Base-by-base conservation (phyloP, 2,888 invertebrate species). In the Tethea ocularis region DNA sequence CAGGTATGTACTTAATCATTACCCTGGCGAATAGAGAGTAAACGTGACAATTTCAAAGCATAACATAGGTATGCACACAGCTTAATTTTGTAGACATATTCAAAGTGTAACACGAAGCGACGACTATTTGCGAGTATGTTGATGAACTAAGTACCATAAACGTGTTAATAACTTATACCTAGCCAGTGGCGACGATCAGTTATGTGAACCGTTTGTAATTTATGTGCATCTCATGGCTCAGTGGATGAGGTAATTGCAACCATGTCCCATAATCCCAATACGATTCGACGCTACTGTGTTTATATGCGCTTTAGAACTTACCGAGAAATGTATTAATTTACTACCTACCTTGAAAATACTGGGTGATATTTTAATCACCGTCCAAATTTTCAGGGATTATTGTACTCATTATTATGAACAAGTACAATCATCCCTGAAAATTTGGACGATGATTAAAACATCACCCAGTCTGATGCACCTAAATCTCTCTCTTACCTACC, bases 141-240 rank as follows among this genome's bases (percentile, higher is more conserved):
- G 38, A 26, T 17, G 52, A 15, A 38, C 38, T 38, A 61, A 66
- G 69, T 72, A 61, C 61, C 63, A 64, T 57, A 68, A 67, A 68
- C 72, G 61, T 70, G 71, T 73, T 77, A 68, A 68, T 73, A 70
- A 72, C 70, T 69, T 64, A 62, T 63, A 59, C 56, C 59, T 68
- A 59, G 64, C 74, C 67, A 61, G 59, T 68, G 65, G 69, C 68
- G 66, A 61, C 58, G 57, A 58, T 66, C 60, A 60, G 62, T 60
- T 70, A 68, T 66, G 59, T 68, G 61, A 62, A 67, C 67, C 75
- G 74, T 74, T 68, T 62, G 65, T 78, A 80, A 82, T 80, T 77
- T 74, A 77, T 82, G 75, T 74, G 69, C 75, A 72, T 73, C 73
- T 76, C 77, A 81, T 77, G 80, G 78, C 64, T 78, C 75, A 84